Percentiles rank a stretch among this genome's conserved stretches.
phyloP scores from a whole-genome alignment of 1,140 invertebrate genomes.

The Ostrea denselamellosa region DNA sequence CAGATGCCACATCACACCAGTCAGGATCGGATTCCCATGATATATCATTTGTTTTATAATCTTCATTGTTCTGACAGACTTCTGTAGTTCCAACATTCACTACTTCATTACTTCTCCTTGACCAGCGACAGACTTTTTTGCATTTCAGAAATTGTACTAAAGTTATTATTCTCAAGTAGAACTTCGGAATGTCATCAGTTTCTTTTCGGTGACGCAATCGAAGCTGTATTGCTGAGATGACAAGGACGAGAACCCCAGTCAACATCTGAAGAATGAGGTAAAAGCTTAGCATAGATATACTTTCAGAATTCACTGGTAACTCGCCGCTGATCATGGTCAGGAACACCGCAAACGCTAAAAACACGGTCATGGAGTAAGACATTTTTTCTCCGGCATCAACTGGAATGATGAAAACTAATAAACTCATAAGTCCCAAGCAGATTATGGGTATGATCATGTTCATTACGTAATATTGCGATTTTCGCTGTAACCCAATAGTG shows the following conservation, averaged over 20 bases:
- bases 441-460: slow-evolving; percentile 82
- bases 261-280: slow-evolving; percentile 37
- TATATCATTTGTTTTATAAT: no score
- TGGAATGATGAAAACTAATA: slow-evolving; percentile 82
- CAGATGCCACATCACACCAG: slow-evolving; percentile 29
- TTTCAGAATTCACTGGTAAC: slow-evolving; percentile 82
- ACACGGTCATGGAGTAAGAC: slow-evolving; percentile 81
- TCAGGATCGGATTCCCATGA: not conserved
- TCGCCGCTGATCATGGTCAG: slow-evolving; percentile 82
- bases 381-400: slow-evolving; percentile 82
- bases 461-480: slow-evolving; percentile 78
- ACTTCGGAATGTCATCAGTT: not conserved
- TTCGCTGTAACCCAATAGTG: slow-evolving; percentile 55
- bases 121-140: not conserved
- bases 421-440: slow-evolving; percentile 81
- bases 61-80: not conserved
- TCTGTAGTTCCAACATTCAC: not conserved
- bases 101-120: not conserved
- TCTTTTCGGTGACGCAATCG: slow-evolving; percentile 44
- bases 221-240: slow-evolving; percentile 38
- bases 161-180: not conserved
- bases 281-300: slow-evolving; percentile 76
- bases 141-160: not conserved
- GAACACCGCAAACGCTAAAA: slow-evolving; percentile 82
- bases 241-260: not conserved